Evolutionary conservation across 2,113 vertebrate genomes (phyloP), one percentile per base, ranked within the genome.

Genomic region (Elgaria multicarinata): DNA sequence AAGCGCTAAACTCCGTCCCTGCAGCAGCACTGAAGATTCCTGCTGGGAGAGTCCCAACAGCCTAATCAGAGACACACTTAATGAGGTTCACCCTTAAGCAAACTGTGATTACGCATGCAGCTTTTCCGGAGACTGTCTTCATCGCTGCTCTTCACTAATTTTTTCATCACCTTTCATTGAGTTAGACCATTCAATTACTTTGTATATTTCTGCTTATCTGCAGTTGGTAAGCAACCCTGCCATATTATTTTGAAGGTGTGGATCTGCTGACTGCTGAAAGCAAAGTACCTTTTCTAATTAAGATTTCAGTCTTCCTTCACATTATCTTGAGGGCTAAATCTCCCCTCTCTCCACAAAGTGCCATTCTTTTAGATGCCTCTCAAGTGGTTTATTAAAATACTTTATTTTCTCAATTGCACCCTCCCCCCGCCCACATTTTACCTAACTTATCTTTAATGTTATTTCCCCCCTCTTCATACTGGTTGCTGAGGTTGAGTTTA

Each of bases 131-230:
- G 89, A 50, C 89, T 92, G 87, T 91, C 89, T 91, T 82, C 89
- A 76, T 94, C 95, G 16, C 93, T 90, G 42, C 84, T 90, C 90
- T 92, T 81, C 87, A 91, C 93, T 88, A 79, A 93, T 93, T 95
- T 93, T 94, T 18, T 66, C 87, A 87, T 93, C 90, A 93, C 92
- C 66, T 93, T 83, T 83, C 92, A 94, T 93, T 93, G 91, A 93
- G 91, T 89, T 95, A 88, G 91, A 94, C 92, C 83, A 66, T 95
- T 95, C 91, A 93, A 90, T 95, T 92, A 89, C 90, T 83, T 79
- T 87, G 91, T 93, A 92, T 93, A 79, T 89, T 93, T 94, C 58
- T 90, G 82, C 74, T 96, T 91, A 95, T 94, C 94, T 94, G 84
- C 64, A 89, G 74, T 95, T 94, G 66, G 58, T 83, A 76, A 83